Percentiles rank a stretch among this genome's conserved stretches.
Evolutionary conservation across 2,113 vertebrate genomes (phyloP).

Genomic region (Perca schrenkii): DNA sequence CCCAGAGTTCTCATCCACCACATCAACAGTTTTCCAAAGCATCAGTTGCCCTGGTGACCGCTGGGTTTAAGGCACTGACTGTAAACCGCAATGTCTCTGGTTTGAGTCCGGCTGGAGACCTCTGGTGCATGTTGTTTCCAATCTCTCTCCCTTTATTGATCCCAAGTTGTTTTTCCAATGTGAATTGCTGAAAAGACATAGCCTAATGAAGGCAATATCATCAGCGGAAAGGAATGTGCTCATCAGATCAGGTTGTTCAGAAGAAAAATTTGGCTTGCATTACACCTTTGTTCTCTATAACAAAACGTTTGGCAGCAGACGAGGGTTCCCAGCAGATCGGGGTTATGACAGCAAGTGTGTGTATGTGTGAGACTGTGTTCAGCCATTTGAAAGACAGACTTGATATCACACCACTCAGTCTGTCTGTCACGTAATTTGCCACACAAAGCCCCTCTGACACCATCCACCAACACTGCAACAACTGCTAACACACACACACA

Average conservation of each 20-base stretch:
- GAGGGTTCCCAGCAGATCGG: conserved; percentile 55
- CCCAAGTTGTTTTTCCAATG: neutral
- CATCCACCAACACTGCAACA: neutral
- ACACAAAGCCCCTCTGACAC: neutral
- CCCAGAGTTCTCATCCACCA: too few relatives aligned
- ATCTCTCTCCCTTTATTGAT: too few relatives aligned
- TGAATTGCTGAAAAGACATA: neutral
- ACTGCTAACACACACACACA: neutral
- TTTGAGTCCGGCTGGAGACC: neutral
- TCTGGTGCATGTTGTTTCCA: neutral
- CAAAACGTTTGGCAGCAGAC: conserved; percentile 59
- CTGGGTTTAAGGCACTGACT: neutral
- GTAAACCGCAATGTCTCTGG: neutral
- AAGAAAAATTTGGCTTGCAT: conserved; percentile 16
- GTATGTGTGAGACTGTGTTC: conserved; percentile 20
- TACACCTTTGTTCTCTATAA: conserved; percentile 63
- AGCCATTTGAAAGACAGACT: conserved; percentile 66
- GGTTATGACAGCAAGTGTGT: conserved; percentile 35
- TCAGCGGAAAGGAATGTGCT: conserved; percentile 58
- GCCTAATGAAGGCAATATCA: conserved; percentile 10
- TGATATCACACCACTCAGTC: conserved; percentile 57
- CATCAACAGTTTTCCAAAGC: too few relatives aligned
- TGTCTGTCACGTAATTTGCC: conserved; percentile 32
- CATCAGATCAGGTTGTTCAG: conserved; percentile 43
- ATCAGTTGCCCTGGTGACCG: too few relatives aligned